These are phyloP conservation scores for Tubulanus polymorphus DNA, from an alignment of 2,888 invertebrate species.

Conservation along the genomic window DNA sequence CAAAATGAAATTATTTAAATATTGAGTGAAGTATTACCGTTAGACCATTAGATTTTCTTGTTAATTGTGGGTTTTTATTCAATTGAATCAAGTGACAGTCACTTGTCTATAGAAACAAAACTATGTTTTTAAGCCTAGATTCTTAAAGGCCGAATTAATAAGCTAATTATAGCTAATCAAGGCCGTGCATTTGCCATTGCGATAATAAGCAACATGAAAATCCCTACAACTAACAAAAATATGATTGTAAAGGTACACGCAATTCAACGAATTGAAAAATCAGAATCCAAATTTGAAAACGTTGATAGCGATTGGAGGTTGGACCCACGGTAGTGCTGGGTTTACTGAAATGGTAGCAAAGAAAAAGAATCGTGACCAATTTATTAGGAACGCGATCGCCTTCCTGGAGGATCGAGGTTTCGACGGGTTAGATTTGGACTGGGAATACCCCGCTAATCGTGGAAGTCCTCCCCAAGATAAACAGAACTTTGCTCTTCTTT, in stretches of 20 bases:
- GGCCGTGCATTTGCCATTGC: too few relatives aligned
- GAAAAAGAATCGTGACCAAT: slow-evolving; percentile 13
- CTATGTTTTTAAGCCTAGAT: too few relatives aligned
- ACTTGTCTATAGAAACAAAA: too few relatives aligned
- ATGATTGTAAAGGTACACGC: slow-evolving; percentile 34
- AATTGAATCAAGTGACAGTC: too few relatives aligned
- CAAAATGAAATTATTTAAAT: too few relatives aligned
- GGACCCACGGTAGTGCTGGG: slow-evolving; percentile 80
- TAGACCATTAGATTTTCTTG: too few relatives aligned
- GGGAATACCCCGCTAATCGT: slow-evolving; percentile 74
- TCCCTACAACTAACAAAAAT: too few relatives aligned
- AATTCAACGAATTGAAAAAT: slow-evolving; percentile 30
- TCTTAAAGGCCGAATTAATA: too few relatives aligned
- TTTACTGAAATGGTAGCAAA: slow-evolving; percentile 27
- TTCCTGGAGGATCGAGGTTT: slow-evolving; percentile 60
- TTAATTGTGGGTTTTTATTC: too few relatives aligned
- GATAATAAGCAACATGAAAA: too few relatives aligned
- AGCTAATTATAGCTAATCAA: too few relatives aligned
- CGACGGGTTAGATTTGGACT: slow-evolving; percentile 83
- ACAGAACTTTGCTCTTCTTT: slow-evolving; percentile 31
- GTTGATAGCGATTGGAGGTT: slow-evolving; percentile 84
- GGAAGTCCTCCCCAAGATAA: slow-evolving; percentile 44
- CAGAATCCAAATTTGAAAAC: slow-evolving; percentile 66
- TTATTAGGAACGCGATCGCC: slow-evolving; percentile 23
- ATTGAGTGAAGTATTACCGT: too few relatives aligned